Conservation (phyloP, 35 echinoderm and acorn worm species). For the Apostichopus japonicus region DNA sequence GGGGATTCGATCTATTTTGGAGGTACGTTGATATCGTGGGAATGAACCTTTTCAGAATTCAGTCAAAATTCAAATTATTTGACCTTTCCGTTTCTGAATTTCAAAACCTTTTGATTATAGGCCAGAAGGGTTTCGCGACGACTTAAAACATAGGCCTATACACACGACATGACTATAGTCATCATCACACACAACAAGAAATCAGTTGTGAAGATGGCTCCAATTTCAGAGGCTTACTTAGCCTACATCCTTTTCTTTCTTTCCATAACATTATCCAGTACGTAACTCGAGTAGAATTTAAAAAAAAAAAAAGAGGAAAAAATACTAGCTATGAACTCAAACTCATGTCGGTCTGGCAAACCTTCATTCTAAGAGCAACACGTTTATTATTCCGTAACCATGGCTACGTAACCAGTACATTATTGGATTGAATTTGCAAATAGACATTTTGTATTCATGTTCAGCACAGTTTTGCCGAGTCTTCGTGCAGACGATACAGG, state of each 20-base stretch:
- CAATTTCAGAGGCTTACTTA: neutral
- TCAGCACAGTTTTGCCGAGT: slow-evolving; percentile 22
- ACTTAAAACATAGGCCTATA: neutral
- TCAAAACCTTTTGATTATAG: neutral
- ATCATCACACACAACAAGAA: neutral
- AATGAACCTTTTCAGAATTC: neutral
- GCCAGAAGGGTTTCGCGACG: neutral
- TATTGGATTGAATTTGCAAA: slow-evolving; percentile 47
- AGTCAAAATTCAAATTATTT: neutral
- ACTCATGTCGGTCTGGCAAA: neutral
- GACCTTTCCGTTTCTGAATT: neutral
- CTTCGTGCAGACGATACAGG: neutral
- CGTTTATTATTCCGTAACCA: slow-evolving; percentile 51
- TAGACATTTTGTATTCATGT: slow-evolving; percentile 39
- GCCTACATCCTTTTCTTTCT: neutral
- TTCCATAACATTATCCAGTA: neutral
- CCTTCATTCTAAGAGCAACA: slow-evolving; percentile 42
- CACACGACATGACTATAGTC: neutral
- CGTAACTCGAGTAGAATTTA: neutral
- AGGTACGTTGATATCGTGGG: neutral
- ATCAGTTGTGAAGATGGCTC: neutral
- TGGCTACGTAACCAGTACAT: slow-evolving; percentile 10
- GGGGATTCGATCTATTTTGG: neutral
- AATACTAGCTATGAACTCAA: neutral
- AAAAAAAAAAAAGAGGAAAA: neutral